phyloP scores from a whole-genome alignment of 2,888 invertebrate species.

The Drosophila percnosoma region DNA sequence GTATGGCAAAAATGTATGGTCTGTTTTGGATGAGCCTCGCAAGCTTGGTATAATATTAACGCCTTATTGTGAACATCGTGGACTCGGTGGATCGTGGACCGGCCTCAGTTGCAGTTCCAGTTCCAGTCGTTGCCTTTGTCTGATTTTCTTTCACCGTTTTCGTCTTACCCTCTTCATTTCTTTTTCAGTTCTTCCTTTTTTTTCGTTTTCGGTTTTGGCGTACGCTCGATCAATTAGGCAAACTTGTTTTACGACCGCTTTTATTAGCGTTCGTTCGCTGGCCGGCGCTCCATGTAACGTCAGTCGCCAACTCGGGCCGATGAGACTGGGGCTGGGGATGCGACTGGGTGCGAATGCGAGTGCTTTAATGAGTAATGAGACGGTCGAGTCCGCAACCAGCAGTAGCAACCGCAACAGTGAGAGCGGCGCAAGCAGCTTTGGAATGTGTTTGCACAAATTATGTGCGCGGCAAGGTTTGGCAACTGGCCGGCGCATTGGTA shows the following conservation, averaged over 20 bases:
- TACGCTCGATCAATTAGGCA: constrained; percentile 84
- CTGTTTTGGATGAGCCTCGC: constrained; percentile 30
- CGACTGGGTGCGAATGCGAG: constrained; percentile 27
- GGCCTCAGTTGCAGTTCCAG: constrained; percentile 50
- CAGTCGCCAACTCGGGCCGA: constrained; percentile 4
- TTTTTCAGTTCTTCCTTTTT: constrained; percentile 21
- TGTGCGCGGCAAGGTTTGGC: constrained; percentile 45
- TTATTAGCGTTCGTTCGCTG: constrained; percentile 75
- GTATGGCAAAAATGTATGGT: constrained; percentile 73
- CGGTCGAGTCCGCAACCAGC: constrained; percentile 43
- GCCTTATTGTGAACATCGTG: constrained; percentile 58
- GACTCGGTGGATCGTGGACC: constrained; percentile 15
- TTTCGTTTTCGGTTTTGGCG: constrained; percentile 72
- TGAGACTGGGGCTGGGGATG: constrained; percentile 6
- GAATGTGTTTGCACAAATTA: constrained; percentile 76
- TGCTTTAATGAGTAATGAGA: constrained; percentile 75
- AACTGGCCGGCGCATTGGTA: constrained; percentile 31
- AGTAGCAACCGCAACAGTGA: constrained; percentile 49
- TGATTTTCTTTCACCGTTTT: constrained; percentile 40
- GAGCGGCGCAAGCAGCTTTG: constrained; percentile 46
- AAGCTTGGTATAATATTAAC: constrained; percentile 68
- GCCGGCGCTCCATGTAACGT: constrained; percentile 64
- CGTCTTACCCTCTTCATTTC: constrained; percentile 25
- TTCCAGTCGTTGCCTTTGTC: constrained; percentile 55
- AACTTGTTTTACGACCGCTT: constrained; percentile 84